Base-by-base conservation (phyloP, 2,888 invertebrate species). In the Lepidocyrtinus sp. region DNA sequence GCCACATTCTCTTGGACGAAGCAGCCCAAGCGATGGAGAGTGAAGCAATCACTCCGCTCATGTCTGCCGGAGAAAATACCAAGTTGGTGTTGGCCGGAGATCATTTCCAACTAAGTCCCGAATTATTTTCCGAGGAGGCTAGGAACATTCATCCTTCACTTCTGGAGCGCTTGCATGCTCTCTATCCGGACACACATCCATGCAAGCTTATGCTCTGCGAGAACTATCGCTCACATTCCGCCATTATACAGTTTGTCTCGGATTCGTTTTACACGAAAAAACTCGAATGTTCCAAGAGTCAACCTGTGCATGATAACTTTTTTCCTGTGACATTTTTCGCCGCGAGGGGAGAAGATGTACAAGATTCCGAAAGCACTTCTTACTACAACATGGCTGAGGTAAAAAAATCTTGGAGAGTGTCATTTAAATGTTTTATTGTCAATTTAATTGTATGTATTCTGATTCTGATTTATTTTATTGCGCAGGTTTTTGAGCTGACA, bases 21-120 rank as follows among this genome's bases (percentile, higher is more conserved):
- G 95, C 95, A 0, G 95, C 95, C 0, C 95, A 96, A 88, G 94
- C 95, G 0, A 92, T 95, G 90, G 96, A 96, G 89, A 94, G 94
- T 89, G 95, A 95, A 88, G 94, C 94, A 0, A 91, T 95, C 15
- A 94, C 94, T 89, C 95, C 95, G 0, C 88, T 96, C 73, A 92
- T 94, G 0, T 88, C 95, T 76, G 94, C 95, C 1, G 92, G 92
- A 81, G 91, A 91, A 69, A 90, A 90, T 12, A 95, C 95, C 0
- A 90, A 94, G 61, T 91, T 96, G 75, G 94, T 95, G 0, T 89
- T 96, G 61, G 95, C 95, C 65, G 96, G 96, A 68, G 95, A 95
- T 89, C 95, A 95, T 88, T 94, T 95, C 94, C 91, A 91, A 90
- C 90, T 95, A 88, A 93, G 94, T 81, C 95, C 95, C 0, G 95